Conservation (phyloP, 2,888 invertebrate species). For the Sclerodermus sp. region DNA sequence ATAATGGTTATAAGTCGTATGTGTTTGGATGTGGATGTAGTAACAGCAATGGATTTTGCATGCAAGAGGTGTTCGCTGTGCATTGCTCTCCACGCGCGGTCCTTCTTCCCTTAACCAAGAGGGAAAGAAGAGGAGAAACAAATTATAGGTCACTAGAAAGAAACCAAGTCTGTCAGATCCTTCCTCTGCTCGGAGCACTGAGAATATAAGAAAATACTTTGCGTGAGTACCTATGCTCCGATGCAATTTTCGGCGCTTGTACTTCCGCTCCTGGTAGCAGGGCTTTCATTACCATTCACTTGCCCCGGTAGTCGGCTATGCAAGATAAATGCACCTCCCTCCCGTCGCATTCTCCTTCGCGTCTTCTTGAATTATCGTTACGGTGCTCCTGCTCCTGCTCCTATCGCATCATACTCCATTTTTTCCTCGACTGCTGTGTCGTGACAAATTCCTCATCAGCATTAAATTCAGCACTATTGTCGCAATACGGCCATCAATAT, state of each 20-base stretch:
- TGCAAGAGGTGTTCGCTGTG: not conserved
- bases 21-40: too few relatives aligned
- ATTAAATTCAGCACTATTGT: too few relatives aligned
- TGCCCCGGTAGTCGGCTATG: too few relatives aligned
- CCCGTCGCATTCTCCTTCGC: too few relatives aligned
- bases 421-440: too few relatives aligned
- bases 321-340: too few relatives aligned
- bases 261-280: not conserved
- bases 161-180: not conserved
- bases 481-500: too few relatives aligned
- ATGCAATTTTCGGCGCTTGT: not conserved
- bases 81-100: not conserved
- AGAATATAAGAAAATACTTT: not conserved
- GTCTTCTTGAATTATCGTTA: too few relatives aligned
- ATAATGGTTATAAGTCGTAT: not conserved
- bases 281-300: too few relatives aligned
- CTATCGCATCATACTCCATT: too few relatives aligned
- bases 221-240: not conserved
- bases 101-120: not conserved
- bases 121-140: not conserved
- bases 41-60: not conserved
- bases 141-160: constrained; percentile 5
- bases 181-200: not conserved
- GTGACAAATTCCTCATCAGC: too few relatives aligned
- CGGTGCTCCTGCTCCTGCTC: too few relatives aligned